Percentiles rank a stretch among this genome's conserved stretches.
These are phyloP conservation scores for Drosophila cardini DNA, from an alignment of 1,140 invertebrate species.

Conservation along the genomic window DNA sequence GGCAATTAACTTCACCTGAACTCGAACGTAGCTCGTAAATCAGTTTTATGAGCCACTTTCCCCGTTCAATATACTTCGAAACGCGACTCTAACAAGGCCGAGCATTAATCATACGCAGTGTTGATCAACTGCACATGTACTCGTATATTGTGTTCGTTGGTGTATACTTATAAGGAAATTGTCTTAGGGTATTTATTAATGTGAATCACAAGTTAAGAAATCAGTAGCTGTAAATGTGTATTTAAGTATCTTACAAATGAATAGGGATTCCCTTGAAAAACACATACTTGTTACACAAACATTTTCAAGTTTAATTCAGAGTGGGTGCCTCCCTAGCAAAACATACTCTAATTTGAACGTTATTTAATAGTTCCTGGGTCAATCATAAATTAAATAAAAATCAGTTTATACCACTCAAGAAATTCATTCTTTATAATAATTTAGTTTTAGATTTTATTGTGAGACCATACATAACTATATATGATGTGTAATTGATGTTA, in stretches of 20 bases:
- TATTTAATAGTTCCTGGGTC: too few relatives aligned
- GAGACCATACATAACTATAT: too few relatives aligned
- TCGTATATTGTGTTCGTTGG: neutral
- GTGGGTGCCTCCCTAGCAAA: too few relatives aligned
- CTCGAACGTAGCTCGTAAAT: slow-evolving; percentile 51
- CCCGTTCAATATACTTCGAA: neutral
- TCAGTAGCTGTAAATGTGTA: neutral
- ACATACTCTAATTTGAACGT: too few relatives aligned
- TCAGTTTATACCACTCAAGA: too few relatives aligned
- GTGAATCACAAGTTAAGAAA: neutral
- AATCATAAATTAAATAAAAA: too few relatives aligned
- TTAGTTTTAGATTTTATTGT: too few relatives aligned
- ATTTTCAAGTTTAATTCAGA: too few relatives aligned
- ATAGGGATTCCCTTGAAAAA: too few relatives aligned
- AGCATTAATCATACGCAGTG: slow-evolving; percentile 68
- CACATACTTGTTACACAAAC: too few relatives aligned
- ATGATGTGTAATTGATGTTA: too few relatives aligned
- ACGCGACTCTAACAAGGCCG: neutral
- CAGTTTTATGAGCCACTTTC: slow-evolving; percentile 39
- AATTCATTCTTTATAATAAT: too few relatives aligned
- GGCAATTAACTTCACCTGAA: slow-evolving; percentile 47
- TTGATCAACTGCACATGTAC: slow-evolving; percentile 21
- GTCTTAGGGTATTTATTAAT: slow-evolving; percentile 10
- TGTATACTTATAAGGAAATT: neutral
- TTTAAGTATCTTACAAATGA: neutral